phyloP scores from a whole-genome alignment of 2,113 vertebrate species.

The Procavia capensis region DNA sequence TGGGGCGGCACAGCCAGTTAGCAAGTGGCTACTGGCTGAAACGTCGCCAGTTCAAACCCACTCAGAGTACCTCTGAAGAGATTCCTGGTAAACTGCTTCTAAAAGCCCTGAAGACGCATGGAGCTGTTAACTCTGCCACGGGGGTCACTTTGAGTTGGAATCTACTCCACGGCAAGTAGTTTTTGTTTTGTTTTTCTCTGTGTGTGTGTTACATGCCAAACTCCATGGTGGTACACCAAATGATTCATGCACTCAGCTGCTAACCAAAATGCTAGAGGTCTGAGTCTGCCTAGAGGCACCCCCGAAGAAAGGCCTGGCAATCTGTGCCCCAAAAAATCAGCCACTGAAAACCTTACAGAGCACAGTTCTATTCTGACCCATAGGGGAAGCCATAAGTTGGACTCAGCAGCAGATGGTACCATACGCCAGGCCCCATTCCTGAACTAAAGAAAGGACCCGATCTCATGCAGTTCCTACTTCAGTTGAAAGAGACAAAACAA shows the following conservation, averaged over 20 bases:
- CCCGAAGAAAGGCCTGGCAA: neutral
- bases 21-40: neutral
- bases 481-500: neutral
- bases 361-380: neutral
- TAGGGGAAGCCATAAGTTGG: neutral
- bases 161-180: neutral
- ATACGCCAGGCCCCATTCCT: neutral
- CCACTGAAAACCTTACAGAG: too few relatives aligned
- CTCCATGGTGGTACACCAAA: neutral
- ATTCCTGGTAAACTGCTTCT: neutral
- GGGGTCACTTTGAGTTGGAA: neutral
- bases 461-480: neutral
- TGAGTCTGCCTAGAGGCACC: neutral
- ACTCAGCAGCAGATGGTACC: neutral
- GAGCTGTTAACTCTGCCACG: neutral
- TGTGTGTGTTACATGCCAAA: neutral
- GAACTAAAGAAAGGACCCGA: neutral
- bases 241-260: neutral
- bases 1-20: neutral
- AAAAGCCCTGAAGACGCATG: neutral
- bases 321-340: neutral
- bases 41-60: neutral
- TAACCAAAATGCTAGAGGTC: neutral
- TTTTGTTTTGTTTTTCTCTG: too few relatives aligned
- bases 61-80: neutral